A percentile compares a stretch with the other conserved stretches of the same genome.
These are phyloP conservation scores for Cyprinodon variegatus DNA, from an alignment of 2,113 vertebrate genomes.

Conservation along the genomic window DNA sequence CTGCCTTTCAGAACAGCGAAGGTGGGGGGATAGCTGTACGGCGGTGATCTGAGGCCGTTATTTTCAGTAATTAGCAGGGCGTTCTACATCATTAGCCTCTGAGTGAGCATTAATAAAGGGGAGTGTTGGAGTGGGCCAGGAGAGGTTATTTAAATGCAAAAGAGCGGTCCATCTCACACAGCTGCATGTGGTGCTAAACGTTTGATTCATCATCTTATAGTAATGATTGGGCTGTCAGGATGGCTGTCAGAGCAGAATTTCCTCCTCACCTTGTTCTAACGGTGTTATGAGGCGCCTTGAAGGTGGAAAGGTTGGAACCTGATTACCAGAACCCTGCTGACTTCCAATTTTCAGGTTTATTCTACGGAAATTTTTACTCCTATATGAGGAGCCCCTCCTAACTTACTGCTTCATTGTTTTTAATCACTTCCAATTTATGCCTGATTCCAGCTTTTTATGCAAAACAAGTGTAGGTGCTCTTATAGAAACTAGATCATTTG, in stretches of 20 bases:
- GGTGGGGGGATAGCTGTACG: slow-evolving; percentile 15
- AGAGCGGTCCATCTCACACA: slow-evolving; percentile 56
- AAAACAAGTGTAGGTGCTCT: background rate
- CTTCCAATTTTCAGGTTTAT: background rate
- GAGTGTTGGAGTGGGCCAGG: slow-evolving; percentile 33
- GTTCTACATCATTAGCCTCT: slow-evolving; percentile 52
- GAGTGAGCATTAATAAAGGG: slow-evolving; percentile 52
- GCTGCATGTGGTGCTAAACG: slow-evolving; percentile 52
- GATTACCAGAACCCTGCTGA: slow-evolving; percentile 16
- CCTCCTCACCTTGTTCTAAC: slow-evolving; percentile 43
- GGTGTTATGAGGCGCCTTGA: slow-evolving; percentile 16
- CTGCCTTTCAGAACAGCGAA: slow-evolving; percentile 14
- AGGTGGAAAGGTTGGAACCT: slow-evolving; percentile 21
- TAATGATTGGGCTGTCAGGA: slow-evolving; percentile 67
- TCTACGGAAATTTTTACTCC: background rate
- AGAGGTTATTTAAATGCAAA: slow-evolving; percentile 72
- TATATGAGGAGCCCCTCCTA: background rate
- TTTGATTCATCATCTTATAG: slow-evolving; percentile 65
- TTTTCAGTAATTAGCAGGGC: slow-evolving; percentile 60
- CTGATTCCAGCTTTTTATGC: background rate
- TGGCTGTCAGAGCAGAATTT: slow-evolving; percentile 64
- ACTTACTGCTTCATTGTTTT: background rate
- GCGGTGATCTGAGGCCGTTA: slow-evolving; percentile 14
- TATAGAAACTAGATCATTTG: background rate
- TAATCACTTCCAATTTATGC: background rate